Base-by-base conservation (phyloP, 2,888 invertebrate genomes). In the Diadegma fenestrale region DNA sequence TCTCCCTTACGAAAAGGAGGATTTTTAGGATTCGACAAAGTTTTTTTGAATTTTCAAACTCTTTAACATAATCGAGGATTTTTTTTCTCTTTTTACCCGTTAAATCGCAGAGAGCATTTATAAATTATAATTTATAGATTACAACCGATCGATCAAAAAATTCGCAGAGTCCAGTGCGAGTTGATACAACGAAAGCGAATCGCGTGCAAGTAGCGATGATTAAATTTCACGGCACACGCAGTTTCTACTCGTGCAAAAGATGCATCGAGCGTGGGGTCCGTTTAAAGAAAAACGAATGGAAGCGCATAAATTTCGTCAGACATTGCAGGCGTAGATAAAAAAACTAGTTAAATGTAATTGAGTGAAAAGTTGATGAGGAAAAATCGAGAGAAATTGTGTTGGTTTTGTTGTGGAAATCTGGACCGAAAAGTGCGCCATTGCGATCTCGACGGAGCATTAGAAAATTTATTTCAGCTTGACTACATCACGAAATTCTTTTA, bases 181-280 rank as follows among this genome's bases (percentile, higher is more conserved):
- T n/a, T 61, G 58, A 75, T n/a, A 76, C 45, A 84, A 78, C 51
- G 72, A 76, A 76, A 77, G 66, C 45, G 71, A 72, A 77, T 72
- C 66, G 77, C 71, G 63, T 66, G 77, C 77, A 30, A 41, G 69
- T 22, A n/a, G n/a, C 48, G 19, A 41, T 7, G 14, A 37, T 72
- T 37, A 43, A 72, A 64, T 80, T 77, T 72, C 43, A 61, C 66
- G 19, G 30, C 77, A 64, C 82, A 12, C 33, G 22, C 63, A 33
- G 72, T 71, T 72, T 78, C 66, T 26, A 71, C 77, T 71, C 43
- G 41, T 12, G 1, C 43, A 54, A 33, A 22, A 76, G 45, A 68
- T 48, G 19, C 63, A 64, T 63, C 37, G 63, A 71, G 51, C 64
- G 37, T 22, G 45, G 19, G 48, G 43, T 14, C 37, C 26, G 4